These are phyloP conservation scores for Sylvilagus floridanus DNA, from an alignment of 2,797 vertebrate genomes.

Conservation along the genomic window DNA sequence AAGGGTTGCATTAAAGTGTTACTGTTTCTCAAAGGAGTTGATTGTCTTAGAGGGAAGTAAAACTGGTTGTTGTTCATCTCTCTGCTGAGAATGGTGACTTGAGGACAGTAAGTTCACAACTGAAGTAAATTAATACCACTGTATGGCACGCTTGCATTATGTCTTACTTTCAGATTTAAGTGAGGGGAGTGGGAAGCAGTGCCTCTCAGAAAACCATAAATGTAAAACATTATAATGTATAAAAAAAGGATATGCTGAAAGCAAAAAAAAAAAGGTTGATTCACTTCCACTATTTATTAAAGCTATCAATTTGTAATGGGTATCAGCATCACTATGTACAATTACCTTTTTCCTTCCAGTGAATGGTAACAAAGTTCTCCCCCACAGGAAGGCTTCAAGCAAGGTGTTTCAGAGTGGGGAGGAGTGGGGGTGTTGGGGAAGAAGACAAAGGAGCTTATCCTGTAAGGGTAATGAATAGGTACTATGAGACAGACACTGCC, in stretches of 20 bases:
- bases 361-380: slow-evolving; percentile 44
- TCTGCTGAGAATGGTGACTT: slow-evolving; percentile 15
- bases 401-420: neutral
- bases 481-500: slow-evolving; percentile 62
- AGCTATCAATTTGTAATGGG: slow-evolving; percentile 69
- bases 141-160: slow-evolving; percentile 6
- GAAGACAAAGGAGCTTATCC: slow-evolving; percentile 49
- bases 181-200: slow-evolving; percentile 26
- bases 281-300: slow-evolving; percentile 56
- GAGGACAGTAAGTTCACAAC: neutral
- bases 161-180: slow-evolving; percentile 39
- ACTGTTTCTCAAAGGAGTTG: slow-evolving; percentile 39
- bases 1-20: slow-evolving; percentile 31
- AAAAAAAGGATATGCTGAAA: slow-evolving; percentile 68
- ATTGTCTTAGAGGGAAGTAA: slow-evolving; percentile 18
- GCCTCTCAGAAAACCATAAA: slow-evolving; percentile 58
- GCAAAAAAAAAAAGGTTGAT: slow-evolving; percentile 40
- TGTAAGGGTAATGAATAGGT: slow-evolving; percentile 71
- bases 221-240: slow-evolving; percentile 69
- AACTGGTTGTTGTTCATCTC: slow-evolving; percentile 54
- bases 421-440: neutral
- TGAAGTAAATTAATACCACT: slow-evolving; percentile 49
- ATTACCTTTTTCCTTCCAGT: slow-evolving; percentile 68
- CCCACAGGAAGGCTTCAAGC: slow-evolving; percentile 62
- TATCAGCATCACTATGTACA: slow-evolving; percentile 57